Percentiles rank a stretch among this genome's conserved stretches.
phyloP scores from a whole-genome alignment of 2,113 vertebrate genomes.

The Heloderma charlesbogerti region DNA sequence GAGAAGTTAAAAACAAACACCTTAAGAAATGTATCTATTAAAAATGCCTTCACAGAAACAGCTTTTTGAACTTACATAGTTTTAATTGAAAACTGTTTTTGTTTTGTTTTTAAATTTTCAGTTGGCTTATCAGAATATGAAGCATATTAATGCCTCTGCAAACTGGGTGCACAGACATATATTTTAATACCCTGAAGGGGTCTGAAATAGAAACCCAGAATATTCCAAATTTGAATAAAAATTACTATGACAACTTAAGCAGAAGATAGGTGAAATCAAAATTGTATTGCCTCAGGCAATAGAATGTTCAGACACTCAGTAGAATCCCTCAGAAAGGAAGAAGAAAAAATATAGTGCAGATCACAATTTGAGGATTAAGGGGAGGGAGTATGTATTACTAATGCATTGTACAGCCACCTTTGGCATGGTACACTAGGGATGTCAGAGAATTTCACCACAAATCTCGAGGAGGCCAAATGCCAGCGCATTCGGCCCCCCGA shows the following conservation, averaged over 20 bases:
- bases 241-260: neutral
- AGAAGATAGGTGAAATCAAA: constrained; percentile 1
- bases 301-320: neutral
- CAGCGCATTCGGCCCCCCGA: too few species aligned
- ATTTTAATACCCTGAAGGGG: neutral
- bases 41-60: neutral
- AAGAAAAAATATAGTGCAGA: neutral
- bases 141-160: neutral
- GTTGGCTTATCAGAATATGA: neutral
- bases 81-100: neutral
- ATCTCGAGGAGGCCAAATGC: too few species aligned
- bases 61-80: neutral
- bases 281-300: constrained; percentile 9
- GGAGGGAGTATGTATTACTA: neutral
- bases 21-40: neutral
- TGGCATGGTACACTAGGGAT: neutral
- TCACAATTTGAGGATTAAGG: neutral
- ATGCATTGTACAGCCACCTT: neutral
- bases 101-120: neutral
- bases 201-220: neutral
- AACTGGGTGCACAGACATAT: neutral
- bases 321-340: neutral
- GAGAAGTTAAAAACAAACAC: neutral
- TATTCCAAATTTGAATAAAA: constrained; percentile 1
- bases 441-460: too few species aligned